Conservation (phyloP, 2,113 vertebrate genomes). For the Myotis yumanensis region DNA sequence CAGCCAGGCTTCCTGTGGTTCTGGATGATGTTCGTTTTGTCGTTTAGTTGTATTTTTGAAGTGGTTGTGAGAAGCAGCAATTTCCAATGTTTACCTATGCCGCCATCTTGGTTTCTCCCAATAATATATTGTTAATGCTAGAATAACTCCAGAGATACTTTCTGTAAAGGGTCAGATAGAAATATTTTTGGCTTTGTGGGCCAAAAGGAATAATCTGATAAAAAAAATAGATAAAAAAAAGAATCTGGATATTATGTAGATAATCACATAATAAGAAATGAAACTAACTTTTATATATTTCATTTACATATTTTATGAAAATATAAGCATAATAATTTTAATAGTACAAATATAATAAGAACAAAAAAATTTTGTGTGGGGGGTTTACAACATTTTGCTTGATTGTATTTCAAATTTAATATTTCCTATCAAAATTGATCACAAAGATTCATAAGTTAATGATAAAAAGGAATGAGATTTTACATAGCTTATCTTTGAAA, state of each 20-base stretch:
- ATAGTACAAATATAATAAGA: background rate
- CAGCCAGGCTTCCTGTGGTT: too few relatives aligned
- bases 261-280: background rate
- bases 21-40: too few relatives aligned
- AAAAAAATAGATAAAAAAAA: too few relatives aligned
- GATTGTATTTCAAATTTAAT: background rate
- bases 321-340: background rate
- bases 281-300: background rate
- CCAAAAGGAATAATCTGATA: background rate
- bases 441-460: background rate
- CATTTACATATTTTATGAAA: background rate
- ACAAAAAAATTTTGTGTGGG: background rate
- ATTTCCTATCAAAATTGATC: background rate
- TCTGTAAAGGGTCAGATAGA: background rate
- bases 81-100: too few relatives aligned
- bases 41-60: too few relatives aligned
- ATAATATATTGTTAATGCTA: background rate
- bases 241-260: background rate
- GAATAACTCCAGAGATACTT: background rate
- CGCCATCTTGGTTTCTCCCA: too few relatives aligned
- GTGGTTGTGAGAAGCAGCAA: too few relatives aligned
- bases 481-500: background rate
- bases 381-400: background rate
- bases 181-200: background rate
- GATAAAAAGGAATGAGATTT: background rate